phyloP scores from a whole-genome alignment of 2,797 vertebrate genomes.

The Sebastes steindachneri region DNA sequence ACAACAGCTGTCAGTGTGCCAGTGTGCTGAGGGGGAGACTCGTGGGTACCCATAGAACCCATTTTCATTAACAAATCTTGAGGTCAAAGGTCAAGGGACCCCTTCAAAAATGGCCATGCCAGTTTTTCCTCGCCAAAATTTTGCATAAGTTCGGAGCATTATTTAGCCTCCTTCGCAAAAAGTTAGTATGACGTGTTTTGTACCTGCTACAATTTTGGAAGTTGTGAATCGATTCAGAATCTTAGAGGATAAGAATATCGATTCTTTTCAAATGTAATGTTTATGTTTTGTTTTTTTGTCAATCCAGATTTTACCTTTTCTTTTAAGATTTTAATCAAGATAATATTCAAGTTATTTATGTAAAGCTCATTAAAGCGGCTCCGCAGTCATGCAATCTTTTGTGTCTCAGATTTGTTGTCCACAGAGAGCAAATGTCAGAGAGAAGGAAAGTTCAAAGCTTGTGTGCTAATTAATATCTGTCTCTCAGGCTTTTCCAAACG shows the following conservation, averaged over 20 bases:
- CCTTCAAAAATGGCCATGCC: no score
- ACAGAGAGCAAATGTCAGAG: slow-evolving; percentile 28
- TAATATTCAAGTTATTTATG: not conserved
- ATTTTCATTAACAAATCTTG: no score
- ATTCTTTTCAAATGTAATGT: not conserved
- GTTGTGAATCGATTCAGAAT: no score
- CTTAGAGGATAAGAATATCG: no score
- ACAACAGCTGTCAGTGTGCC: no score
- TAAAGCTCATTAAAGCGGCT: slow-evolving; percentile 37
- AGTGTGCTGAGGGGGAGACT: no score
- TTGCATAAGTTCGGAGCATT: no score
- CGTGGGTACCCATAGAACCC: no score
- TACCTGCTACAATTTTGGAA: no score
- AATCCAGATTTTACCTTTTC: not conserved
- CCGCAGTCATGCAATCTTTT: slow-evolving; percentile 9
- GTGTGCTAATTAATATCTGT: not conserved
- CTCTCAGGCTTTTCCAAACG: not conserved
- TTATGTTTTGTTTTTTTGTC: not conserved
- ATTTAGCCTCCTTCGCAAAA: fast-evolving
- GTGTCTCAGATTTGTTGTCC: slow-evolving; percentile 20
- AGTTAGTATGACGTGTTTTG: no score
- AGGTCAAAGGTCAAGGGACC: no score
- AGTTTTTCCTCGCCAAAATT: no score
- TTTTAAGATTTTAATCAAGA: not conserved
- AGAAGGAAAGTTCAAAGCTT: slow-evolving; percentile 22